Percentiles rank a stretch among this genome's conserved stretches.
phyloP scores from a whole-genome alignment of 1,140 invertebrate species.

The Phortica variegata region DNA sequence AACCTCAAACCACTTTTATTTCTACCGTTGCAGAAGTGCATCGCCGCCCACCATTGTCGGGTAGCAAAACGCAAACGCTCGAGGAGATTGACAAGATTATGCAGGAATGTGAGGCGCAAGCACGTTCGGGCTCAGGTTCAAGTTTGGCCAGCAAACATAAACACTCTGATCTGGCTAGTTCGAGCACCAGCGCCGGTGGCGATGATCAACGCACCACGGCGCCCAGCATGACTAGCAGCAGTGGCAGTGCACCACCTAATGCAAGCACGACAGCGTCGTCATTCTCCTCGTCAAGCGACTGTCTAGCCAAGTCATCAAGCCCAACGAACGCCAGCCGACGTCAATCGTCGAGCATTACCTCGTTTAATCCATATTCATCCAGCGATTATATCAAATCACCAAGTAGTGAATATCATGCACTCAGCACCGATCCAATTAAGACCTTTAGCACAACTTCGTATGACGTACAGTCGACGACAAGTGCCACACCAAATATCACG shows the following conservation, averaged over 20 bases:
- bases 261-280: conserved; percentile 45
- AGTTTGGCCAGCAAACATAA: conserved; percentile 1
- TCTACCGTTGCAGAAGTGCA: conserved; percentile 46
- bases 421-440: conserved; percentile 56
- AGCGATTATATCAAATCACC: conserved; percentile 55
- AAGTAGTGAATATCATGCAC: conserved; percentile 53
- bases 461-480: conserved; percentile 43
- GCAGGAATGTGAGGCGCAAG: conserved; percentile 51
- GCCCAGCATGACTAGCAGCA: conserved; percentile 35
- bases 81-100: conserved; percentile 55
- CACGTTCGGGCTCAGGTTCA: conserved; percentile 13
- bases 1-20: conserved; percentile 42
- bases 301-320: conserved; percentile 51
- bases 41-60: background rate
- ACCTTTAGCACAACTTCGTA: conserved; percentile 56
- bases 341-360: conserved; percentile 53
- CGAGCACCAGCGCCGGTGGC: background rate
- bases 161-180: conserved; percentile 1
- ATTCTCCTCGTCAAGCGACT: conserved; percentile 53
- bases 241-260: conserved; percentile 24
- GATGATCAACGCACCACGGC: conserved; percentile 44
- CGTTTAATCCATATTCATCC: conserved; percentile 54
- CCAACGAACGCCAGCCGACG: conserved; percentile 36
- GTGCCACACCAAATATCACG: conserved; percentile 33
- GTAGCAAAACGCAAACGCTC: conserved; percentile 25